phyloP scores from a whole-genome alignment of 2,888 invertebrate genomes.

The Acleris literana region DNA sequence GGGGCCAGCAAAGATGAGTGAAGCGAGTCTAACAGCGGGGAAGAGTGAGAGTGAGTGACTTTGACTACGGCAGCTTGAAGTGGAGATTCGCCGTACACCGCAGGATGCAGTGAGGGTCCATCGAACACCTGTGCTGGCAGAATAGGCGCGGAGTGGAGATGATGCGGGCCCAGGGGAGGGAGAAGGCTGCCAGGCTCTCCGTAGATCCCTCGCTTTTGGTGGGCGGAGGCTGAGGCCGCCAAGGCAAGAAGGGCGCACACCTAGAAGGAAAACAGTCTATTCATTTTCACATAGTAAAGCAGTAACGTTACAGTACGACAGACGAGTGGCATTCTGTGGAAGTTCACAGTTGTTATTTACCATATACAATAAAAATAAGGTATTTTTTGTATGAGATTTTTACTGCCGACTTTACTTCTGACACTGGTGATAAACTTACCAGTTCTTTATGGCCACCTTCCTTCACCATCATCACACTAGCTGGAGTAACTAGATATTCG shows the following conservation, averaged over 20 bases:
- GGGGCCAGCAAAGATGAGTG: constrained; percentile 31
- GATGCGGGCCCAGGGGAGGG: constrained; percentile 40
- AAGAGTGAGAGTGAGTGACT: constrained; percentile 20
- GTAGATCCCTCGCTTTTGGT: constrained; percentile 61
- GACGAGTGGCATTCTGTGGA: no score
- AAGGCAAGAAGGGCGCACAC: constrained; percentile 51
- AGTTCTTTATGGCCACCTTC: no score
- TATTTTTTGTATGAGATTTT: no score
- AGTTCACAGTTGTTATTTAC: no score
- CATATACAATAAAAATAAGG: no score
- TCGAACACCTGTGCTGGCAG: constrained; percentile 11
- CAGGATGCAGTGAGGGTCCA: constrained; percentile 24
- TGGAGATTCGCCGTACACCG: constrained; percentile 26
- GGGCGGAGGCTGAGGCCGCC: constrained; percentile 50
- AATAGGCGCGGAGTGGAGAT: constrained; percentile 23
- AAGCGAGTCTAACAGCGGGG: constrained; percentile 8
- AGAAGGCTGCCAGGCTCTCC: constrained; percentile 55
- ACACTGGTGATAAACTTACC: no score
- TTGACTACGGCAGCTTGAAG: constrained; percentile 37
- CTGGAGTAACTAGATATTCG: no score
- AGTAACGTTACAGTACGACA: background rate
- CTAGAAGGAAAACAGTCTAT: constrained; percentile 41
- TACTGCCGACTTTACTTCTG: no score
- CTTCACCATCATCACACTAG: no score
- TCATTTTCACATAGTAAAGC: background rate